These are phyloP conservation scores for Melieria picta DNA, from an alignment of 2,888 invertebrate genomes.

Conservation along the genomic window DNA sequence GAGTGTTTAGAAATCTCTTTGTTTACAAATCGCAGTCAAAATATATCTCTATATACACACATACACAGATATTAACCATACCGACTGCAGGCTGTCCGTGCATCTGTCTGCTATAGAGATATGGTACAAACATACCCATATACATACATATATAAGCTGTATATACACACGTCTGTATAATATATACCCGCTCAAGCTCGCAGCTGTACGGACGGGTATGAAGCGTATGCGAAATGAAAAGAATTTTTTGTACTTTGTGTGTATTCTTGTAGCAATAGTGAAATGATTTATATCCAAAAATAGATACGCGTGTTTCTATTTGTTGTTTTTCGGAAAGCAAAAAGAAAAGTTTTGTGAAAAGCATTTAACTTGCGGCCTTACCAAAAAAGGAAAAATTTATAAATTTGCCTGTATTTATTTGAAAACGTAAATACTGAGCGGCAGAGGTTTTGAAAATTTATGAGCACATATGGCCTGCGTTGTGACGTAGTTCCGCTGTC, in stretches of 20 bases:
- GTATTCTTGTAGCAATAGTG: constrained; percentile 20
- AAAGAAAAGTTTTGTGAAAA: constrained; percentile 19
- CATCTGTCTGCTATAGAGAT: no score
- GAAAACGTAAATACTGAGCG: constrained; percentile 7
- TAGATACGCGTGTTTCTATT: constrained; percentile 53
- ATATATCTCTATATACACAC: no score
- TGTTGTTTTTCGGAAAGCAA: constrained; percentile 32
- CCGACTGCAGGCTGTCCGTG: no score
- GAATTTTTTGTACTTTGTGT: neutral
- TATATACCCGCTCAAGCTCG: neutral
- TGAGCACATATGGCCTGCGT: no score
- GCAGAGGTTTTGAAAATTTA: no score
- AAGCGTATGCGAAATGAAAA: constrained; percentile 2
- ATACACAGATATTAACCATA: no score
- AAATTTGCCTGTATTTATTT: constrained; percentile 8
- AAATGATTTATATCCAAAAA: constrained; percentile 57
- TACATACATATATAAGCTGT: neutral
- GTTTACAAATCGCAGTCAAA: no score
- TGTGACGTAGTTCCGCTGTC: no score
- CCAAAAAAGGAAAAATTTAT: constrained; percentile 44
- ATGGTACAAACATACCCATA: neutral
- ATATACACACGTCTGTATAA: neutral
- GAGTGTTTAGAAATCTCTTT: no score
- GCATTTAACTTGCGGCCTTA: constrained; percentile 31
- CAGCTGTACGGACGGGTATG: neutral